A percentile compares a stretch with the other conserved stretches of the same genome.
phyloP scores from a whole-genome alignment of 2,113 vertebrate species.

The Daubentonia madagascariensis region DNA sequence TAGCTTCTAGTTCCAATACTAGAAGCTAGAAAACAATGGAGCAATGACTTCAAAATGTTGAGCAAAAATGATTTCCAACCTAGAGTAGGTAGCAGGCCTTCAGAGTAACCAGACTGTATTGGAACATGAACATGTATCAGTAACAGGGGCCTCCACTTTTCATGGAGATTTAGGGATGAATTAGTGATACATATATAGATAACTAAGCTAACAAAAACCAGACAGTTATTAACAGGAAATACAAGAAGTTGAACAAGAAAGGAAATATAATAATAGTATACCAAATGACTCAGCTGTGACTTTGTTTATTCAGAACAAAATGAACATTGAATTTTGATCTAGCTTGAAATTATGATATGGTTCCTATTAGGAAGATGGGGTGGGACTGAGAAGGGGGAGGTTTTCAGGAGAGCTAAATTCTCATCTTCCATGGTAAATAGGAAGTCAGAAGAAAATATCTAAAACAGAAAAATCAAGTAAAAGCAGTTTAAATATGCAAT shows the following conservation, averaged over 20 bases:
- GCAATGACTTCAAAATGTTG: not conserved
- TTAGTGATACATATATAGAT: not conserved
- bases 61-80: not conserved
- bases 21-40: not conserved
- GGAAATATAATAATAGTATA: not conserved
- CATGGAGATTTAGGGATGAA: not conserved
- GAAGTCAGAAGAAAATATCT: not conserved
- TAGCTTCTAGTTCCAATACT: not conserved
- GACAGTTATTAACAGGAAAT: not conserved
- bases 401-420: not conserved
- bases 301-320: not conserved
- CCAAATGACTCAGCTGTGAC: not conserved
- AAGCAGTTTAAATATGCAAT: not conserved
- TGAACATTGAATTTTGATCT: not conserved
- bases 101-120: not conserved
- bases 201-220: not conserved
- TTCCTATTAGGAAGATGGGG: not conserved
- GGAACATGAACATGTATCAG: not conserved
- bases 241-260: not conserved
- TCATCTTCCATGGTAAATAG: not conserved
- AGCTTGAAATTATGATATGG: not conserved
- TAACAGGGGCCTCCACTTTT: not conserved
- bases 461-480: constrained; percentile 22
- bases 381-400: not conserved
- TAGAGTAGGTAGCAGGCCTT: not conserved